A percentile compares a stretch with the other conserved stretches of the same genome.
Conservation (phyloP, 1,140 invertebrate species). For the Solenopsis fugax region DNA sequence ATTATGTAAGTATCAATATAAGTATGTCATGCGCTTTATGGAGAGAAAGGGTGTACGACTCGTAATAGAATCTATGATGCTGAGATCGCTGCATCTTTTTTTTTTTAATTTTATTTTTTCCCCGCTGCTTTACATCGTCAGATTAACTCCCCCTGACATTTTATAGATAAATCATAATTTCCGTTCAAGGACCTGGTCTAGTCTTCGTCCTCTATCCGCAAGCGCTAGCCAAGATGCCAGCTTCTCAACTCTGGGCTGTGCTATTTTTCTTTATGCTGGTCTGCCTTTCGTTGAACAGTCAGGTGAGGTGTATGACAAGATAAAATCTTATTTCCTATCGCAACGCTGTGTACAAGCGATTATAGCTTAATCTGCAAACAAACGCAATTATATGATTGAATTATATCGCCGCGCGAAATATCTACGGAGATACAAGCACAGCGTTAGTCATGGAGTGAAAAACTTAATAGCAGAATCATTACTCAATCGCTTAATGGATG, state of each 20-base stretch:
- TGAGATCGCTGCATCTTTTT: conserved; percentile 54
- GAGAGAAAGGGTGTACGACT: not conserved
- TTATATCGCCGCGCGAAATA: not conserved
- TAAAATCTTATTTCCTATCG: not conserved
- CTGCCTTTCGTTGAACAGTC: conserved; percentile 95
- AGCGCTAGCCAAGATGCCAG: conserved; percentile 95
- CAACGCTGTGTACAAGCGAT: not conserved
- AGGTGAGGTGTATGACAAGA: conserved; percentile 88
- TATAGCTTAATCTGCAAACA: not conserved
- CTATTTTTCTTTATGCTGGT: conserved; percentile 97
- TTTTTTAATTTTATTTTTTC: conserved; percentile 41
- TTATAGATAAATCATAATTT: conserved; percentile 81
- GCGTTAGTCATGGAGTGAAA: conserved; percentile 3
- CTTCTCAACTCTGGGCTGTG: conserved; percentile 94
- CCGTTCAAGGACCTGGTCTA: conserved; percentile 92
- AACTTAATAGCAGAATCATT: conserved; percentile 11
- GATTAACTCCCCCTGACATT: conserved; percentile 78
- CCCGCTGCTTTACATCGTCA: conserved; percentile 57
- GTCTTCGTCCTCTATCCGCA: conserved; percentile 96
- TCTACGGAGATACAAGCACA: not conserved
- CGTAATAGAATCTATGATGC: conserved; percentile 5
- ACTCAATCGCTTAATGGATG: conserved; percentile 23
- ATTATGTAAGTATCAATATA: conserved; percentile 17
- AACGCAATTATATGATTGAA: not conserved
- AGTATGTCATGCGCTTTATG: not conserved